Evolutionary conservation across 2,888 invertebrate genomes (phyloP).

Genomic region (Drosophila hamatofila): DNA sequence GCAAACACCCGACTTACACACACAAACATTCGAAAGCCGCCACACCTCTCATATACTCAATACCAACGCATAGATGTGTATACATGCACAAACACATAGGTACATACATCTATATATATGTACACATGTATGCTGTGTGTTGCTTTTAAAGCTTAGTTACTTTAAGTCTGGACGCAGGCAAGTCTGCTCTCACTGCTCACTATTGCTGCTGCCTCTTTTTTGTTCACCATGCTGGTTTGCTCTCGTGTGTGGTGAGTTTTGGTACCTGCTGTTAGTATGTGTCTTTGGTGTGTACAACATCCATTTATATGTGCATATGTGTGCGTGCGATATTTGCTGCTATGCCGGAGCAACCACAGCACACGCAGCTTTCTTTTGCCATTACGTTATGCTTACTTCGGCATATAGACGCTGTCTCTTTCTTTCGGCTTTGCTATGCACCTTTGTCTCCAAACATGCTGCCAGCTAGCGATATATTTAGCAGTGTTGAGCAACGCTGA

Average conservation of each 20-base stretch:
- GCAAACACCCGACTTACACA: constrained; percentile 68
- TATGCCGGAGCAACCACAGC: constrained; percentile 28
- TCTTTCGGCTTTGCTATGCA: too few relatives aligned
- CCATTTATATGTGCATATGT: not conserved
- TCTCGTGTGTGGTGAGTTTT: constrained; percentile 59
- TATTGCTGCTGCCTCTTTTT: not conserved
- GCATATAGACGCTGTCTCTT: too few relatives aligned
- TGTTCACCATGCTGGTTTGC: constrained; percentile 13
- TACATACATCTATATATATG: not conserved
- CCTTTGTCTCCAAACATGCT: not conserved
- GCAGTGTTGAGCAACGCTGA: constrained; percentile 42
- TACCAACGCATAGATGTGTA: not conserved
- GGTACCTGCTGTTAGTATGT: constrained; percentile 54
- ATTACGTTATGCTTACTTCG: constrained; percentile 42
- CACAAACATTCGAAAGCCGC: constrained; percentile 21
- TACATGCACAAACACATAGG: too few relatives aligned
- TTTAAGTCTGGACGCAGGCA: not conserved
- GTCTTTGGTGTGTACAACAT: not conserved
- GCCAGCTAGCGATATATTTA: constrained; percentile 10
- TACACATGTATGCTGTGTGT: not conserved
- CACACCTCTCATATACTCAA: constrained; percentile 29
- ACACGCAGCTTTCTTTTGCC: constrained; percentile 37
- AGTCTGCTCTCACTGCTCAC: not conserved
- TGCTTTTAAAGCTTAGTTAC: constrained; percentile 35
- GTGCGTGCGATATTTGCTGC: constrained; percentile 25